Base-by-base conservation (phyloP, 2,113 vertebrate species). In the Glaucidium brasilianum region DNA sequence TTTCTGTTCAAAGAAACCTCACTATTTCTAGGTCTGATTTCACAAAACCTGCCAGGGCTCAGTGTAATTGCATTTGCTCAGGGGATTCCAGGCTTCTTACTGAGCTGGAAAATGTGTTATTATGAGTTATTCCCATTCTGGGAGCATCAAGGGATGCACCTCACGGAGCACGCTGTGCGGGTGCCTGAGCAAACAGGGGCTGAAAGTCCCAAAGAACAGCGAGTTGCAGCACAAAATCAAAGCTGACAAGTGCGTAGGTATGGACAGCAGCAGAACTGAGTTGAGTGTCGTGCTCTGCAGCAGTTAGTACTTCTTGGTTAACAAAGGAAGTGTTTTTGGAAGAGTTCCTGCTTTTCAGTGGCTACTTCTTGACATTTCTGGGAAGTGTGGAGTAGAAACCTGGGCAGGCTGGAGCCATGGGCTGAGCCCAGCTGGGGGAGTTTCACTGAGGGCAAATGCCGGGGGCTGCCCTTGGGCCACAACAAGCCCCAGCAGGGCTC, bases 191-290 rank as follows among this genome's bases (percentile, higher is more conserved):
- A n/a, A 26, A 25, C 35, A 2, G 15, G 2, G 41, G 21, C 21
- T 13, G 10, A 50, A 8, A 12, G 19, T 35, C 32, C n/a, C 35
- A 10, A 30, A 15, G 62, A 69, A 8, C 26, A 8, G 25, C 17
- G 3, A 2, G 18, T 20, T 37, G 17, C n/a, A 4, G 5, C 30
- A 17, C 5, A 4, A 12, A 14, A 7, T 34, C 25, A 4, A 14
- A 32, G 71, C 7, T 6, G 11, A 41, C 45, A 47, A 47, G 45
- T 8, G 3, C 26, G 7, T 9, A 34, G 34, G 11, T 25, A 16
- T 0, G 50, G 56, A 7, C 10, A 15, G 67, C 41, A 73, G 68
- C 86, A 39, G 56, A 27, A 18, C 15, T 3, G 5, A 9, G 37
- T 7, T 10, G 16, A 26, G 34, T 5, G 5, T 23, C 30, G 2